phyloP scores from a whole-genome alignment of 2,113 vertebrate species.

The Indri indri region DNA sequence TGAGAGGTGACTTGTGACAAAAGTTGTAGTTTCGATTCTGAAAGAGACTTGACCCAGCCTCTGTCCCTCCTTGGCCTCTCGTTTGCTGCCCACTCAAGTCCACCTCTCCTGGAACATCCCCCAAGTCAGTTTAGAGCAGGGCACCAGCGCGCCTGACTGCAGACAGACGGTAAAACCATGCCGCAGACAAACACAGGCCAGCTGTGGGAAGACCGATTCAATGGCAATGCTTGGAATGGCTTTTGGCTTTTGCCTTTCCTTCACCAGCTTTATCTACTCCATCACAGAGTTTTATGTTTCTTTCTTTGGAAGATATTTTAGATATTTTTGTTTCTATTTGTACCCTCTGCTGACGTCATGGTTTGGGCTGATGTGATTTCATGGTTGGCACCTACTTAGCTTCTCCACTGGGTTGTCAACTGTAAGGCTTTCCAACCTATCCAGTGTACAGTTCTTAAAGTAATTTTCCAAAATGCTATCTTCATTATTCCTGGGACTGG shows the following conservation, averaged over 20 bases:
- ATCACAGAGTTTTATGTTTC: background rate
- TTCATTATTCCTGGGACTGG: background rate
- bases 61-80: background rate
- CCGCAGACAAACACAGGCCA: background rate
- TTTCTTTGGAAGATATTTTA: background rate
- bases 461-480: background rate
- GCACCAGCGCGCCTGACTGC: background rate
- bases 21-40: background rate
- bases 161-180: background rate
- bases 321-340: background rate
- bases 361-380: background rate
- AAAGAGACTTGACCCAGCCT: background rate
- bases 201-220: background rate
- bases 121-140: background rate
- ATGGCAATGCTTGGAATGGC: too few relatives aligned
- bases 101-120: background rate
- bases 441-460: background rate
- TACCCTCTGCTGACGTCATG: background rate
- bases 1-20: background rate
- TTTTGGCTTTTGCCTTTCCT: background rate
- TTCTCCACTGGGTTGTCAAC: background rate
- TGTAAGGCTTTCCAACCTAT: background rate
- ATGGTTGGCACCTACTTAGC: background rate
- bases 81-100: background rate
- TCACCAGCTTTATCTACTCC: background rate